Conservation (phyloP, 2,113 vertebrate species). For the Capreolus pygargus region DNA sequence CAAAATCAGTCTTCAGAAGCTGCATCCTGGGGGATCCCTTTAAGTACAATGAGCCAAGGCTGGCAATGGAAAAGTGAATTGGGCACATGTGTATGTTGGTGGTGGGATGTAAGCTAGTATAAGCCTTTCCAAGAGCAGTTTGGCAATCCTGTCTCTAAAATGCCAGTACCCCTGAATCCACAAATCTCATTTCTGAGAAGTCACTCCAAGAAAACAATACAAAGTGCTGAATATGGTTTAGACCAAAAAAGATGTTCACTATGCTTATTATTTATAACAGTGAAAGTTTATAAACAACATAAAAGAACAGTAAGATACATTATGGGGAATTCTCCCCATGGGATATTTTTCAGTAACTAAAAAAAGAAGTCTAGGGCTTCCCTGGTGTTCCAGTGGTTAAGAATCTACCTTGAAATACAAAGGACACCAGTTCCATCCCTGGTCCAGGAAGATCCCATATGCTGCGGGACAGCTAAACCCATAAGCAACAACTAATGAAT, state of each 20-base stretch:
- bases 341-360: slow-evolving; percentile 13
- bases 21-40: not conserved
- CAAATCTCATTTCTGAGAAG: slow-evolving; percentile 24
- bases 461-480: not conserved
- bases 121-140: slow-evolving; percentile 15
- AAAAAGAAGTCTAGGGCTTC: not conserved
- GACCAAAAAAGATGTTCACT: not conserved
- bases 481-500: not conserved
- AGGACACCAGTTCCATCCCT: not conserved
- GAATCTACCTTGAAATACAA: not conserved
- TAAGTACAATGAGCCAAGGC: not conserved
- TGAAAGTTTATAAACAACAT: slow-evolving; percentile 10
- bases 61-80: not conserved
- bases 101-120: not conserved
- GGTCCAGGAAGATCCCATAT: not conserved
- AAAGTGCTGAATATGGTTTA: not conserved
- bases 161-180: not conserved
- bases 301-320: not conserved
- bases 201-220: not conserved
- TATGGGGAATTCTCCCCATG: not conserved
- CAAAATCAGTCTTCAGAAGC: not conserved
- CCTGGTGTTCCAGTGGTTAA: not conserved
- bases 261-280: not conserved
- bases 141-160: not conserved
- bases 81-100: not conserved